Base-by-base conservation (phyloP, 2,888 invertebrate species). In the Heliothis peltigera region DNA sequence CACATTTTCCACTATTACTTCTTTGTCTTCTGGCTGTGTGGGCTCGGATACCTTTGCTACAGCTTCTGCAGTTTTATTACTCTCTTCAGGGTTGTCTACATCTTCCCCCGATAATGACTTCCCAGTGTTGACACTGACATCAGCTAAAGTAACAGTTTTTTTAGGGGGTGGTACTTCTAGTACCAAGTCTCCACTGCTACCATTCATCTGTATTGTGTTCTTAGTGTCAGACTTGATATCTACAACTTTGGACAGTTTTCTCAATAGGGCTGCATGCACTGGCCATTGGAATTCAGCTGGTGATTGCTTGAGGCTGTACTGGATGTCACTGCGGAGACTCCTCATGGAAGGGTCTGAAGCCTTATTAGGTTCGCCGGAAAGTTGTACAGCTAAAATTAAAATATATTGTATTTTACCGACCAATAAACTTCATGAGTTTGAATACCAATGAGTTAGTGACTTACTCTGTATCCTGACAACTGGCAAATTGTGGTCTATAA, bases 391-490 rank as follows among this genome's bases (percentile, higher is more conserved):
- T 95, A 54, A 89, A 90, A 43, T 47, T 57, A 4, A 46, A 22
- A 10, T 0, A 63, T 43, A 52, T 21, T 49, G n/a, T 48, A 39
- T 35, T 49, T 55, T 18, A 62, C 10, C 19, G 4, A 4, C 1
- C 44, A 5, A 21, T 32, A 2, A 35, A 63, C 25, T 28, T 1
- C 1, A 10, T 0, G 8, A 3, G 15, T 1, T 18, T 19, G 10
- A 12, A 32, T 12, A 28, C 8, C 10, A 28, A 28, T 10, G 12
- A 3, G 3, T 10, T 18, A 17, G 2, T 32, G 61, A 95, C 96
- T 96, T 94, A 98, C 98, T 97, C 95, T 98, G 97, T 88, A 98
- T 96, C 87, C 97, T 96, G 61, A 97, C 95, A 68, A 98, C 95
- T 80, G 97, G 96, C 80, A 98, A 92, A 81, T 97, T 96, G 89